Base-by-base conservation (phyloP, 2,113 vertebrate genomes). In the Setophaga petechia region DNA sequence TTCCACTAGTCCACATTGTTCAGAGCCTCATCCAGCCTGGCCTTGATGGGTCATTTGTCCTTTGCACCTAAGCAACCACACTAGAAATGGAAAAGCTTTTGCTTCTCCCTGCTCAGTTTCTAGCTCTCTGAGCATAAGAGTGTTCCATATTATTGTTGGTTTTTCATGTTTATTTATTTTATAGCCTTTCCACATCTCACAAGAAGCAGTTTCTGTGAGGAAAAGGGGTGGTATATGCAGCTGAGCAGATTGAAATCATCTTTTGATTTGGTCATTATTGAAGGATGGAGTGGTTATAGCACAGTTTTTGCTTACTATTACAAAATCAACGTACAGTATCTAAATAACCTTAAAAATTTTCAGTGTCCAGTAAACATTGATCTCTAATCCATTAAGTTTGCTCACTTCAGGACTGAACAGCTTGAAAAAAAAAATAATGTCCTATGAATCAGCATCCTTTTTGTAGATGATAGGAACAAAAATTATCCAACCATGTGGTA, bases 281-380 rank as follows among this genome's bases (percentile, higher is more conserved):
- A 91, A 84, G 49, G 51, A 93, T 46, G 65, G 27, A 82, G 23
- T 59, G 35, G 55, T 77, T 90, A 78, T 35, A 79, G n/a, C 15
- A 37, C 14, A 61, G 67, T 13, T 94, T 91, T 87, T 92, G 72
- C 73, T 94, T 92, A 78, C 58, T 67, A 30, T 73, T 94, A 79
- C 43, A 94, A 80, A 94, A 96, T 87, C 71, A 92, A 85, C 52
- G 51, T 63, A 74, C 20, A 59, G 71, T 55, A 82, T 71, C 61
- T 75, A 95, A 94, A 92, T 93, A 87, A 94, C 52, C 54, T 94
- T 88, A 81, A 94, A 95, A 96, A 94, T 22, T 51, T 96, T 25
- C 75, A 85, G 44, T 67, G 58, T 51, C 69, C 54, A 78, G 82
- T 72, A 90, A 90, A 76, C 76, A 95, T 22, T 63, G 69, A 94